Percentiles rank a stretch among this genome's conserved stretches.
phyloP scores from a whole-genome alignment of 2,888 invertebrate genomes.

The Neuroscelio doddi region DNA sequence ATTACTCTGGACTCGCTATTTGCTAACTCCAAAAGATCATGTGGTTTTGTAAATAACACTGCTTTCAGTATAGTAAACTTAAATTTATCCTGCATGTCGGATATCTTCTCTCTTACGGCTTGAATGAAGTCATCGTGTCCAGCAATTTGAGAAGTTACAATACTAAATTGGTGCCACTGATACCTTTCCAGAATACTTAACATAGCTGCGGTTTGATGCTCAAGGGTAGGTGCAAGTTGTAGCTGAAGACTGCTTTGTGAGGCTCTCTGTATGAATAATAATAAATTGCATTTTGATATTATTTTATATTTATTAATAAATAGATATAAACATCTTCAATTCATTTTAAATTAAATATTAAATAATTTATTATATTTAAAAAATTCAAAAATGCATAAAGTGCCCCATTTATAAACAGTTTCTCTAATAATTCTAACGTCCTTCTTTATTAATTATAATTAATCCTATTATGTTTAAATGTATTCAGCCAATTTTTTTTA shows the following conservation, averaged over 20 bases:
- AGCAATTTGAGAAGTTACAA: slow-evolving; percentile 94
- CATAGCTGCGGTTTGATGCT: slow-evolving; percentile 98
- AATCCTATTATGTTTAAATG: no score
- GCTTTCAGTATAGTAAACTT: slow-evolving; percentile 91
- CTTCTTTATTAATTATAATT: no score
- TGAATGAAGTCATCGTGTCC: slow-evolving; percentile 97
- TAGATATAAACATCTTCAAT: no score
- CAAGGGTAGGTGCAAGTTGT: slow-evolving; percentile 96
- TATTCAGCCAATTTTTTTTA: no score
- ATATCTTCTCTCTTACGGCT: slow-evolving; percentile 90
- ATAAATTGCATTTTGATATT: no score
- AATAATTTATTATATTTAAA: no score
- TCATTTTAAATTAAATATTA: no score
- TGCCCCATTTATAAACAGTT: not conserved
- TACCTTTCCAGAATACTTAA: slow-evolving; percentile 94
- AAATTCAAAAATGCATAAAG: no score
- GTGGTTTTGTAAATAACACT: slow-evolving; percentile 83
- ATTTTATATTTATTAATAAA: no score
- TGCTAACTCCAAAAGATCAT: slow-evolving; percentile 85
- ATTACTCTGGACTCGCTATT: slow-evolving; percentile 94
- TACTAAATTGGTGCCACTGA: slow-evolving; percentile 96
- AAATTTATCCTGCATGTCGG: slow-evolving; percentile 84
- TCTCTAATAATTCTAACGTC: not conserved
- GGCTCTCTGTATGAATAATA: slow-evolving; percentile 74
- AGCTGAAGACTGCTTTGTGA: slow-evolving; percentile 92